Percentiles rank a stretch among this genome's conserved stretches.
Conservation (phyloP, 2,888 invertebrate genomes). For the Cerastis leucographa region DNA sequence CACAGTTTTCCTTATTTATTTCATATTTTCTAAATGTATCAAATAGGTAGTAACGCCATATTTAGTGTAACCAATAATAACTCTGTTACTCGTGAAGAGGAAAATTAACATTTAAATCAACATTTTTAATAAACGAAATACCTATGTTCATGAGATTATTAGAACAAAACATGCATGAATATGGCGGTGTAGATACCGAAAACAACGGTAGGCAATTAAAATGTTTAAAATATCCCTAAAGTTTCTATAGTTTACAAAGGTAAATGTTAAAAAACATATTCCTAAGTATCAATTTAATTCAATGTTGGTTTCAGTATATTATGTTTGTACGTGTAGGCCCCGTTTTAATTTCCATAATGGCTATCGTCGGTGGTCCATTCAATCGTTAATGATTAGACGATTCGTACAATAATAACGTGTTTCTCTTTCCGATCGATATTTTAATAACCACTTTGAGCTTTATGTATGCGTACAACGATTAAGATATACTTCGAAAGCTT, state of each 20-base stretch:
- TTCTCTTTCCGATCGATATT: slow-evolving; percentile 77
- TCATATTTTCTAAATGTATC: background rate
- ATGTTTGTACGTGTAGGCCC: slow-evolving; percentile 53
- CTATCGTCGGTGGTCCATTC: slow-evolving; percentile 78
- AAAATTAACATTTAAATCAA: slow-evolving; percentile 13
- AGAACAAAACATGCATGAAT: slow-evolving; percentile 6
- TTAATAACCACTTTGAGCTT: slow-evolving; percentile 79
- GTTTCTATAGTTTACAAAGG: slow-evolving; percentile 23
- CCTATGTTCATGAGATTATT: slow-evolving; percentile 31
- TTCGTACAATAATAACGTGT: slow-evolving; percentile 78
- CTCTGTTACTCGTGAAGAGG: slow-evolving; percentile 29
- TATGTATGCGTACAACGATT: slow-evolving; percentile 68
- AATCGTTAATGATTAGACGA: slow-evolving; percentile 77
- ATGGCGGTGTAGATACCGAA: slow-evolving; percentile 22
- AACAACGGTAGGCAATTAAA: slow-evolving; percentile 37
- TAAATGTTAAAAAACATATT: slow-evolving; percentile 45
- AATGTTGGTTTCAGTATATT: slow-evolving; percentile 18
- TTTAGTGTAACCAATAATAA: slow-evolving; percentile 41
- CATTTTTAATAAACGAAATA: slow-evolving; percentile 27
- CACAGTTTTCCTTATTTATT: slow-evolving; percentile 14
- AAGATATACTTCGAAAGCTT: slow-evolving; percentile 74
- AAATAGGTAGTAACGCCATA: slow-evolving; percentile 30
- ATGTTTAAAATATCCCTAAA: slow-evolving; percentile 24
- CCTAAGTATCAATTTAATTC: slow-evolving; percentile 34
- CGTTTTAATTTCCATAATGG: slow-evolving; percentile 79